Base-by-base conservation (phyloP, 1,140 invertebrate genomes). In the Muscidifurax raptorellus region DNA sequence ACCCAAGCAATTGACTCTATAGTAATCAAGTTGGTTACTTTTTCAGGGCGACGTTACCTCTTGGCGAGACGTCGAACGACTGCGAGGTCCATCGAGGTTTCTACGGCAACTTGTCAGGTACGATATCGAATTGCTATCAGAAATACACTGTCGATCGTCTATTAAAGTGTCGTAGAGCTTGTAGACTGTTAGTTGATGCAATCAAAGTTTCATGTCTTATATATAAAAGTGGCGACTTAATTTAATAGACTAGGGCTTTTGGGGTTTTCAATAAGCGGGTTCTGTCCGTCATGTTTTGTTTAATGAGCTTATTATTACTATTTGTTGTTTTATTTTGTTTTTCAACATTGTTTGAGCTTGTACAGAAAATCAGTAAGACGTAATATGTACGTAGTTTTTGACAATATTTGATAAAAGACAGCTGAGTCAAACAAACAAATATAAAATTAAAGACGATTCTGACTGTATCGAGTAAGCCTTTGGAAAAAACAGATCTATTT, bases 31-130 rank as follows among this genome's bases (percentile, higher is more conserved):
- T 27, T 85, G 85, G 75, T 86, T 90, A 89, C 89, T 87, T 90
- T 94, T 94, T 78, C 94, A 97, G 96, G 94, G 96, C 96, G 77
- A 97, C 96, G 44, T 93, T 97, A 88, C 96, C 96, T n/a, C 92
- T 97, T 25, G 96, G 96, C 80, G 96, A 96, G 86, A 93, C 94
- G 30, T 91, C 94, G 0, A 90, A 94, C 91, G 92, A 93, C 87
- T 92, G 95, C 93, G 91, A 93, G 84, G 89, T 92, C 13, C 92
- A 92, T 88, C 90, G 91, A 75, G 86, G 89, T 25, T 93, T 90
- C 80, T 93, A 91, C 75, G 90, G 89, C 36, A 93, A 93, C 83
- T 86, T 94, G 27, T 89, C 93, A 88, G 93, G 94, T 94, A 89
- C 87, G 88, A 85, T 75, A 71, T 71, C 66, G 40, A 59, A 75